Evolutionary conservation across 1,140 invertebrate species (phyloP), one percentile per base, ranked within the genome.

Genomic region (Drosophila bipectinata): DNA sequence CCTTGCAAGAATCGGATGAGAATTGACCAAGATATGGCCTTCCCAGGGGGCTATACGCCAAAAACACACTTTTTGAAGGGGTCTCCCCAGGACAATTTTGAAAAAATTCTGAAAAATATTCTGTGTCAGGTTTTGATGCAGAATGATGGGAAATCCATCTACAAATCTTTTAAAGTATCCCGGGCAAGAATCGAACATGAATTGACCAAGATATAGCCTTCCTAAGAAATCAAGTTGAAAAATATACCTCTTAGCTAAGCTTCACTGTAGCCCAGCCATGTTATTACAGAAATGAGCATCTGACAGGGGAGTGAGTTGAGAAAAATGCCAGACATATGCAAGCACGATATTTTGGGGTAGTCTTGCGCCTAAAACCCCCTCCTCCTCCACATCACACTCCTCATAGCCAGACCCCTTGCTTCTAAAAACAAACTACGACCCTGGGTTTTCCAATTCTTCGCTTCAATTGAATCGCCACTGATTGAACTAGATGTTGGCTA

Each of bases 401-500:
- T 10, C 9, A 21, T 3, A 21, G 21, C 21, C 1, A 18, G 5
- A 14, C 14, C 41, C 41, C 41, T 18, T n/a, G 14, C 14, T 10
- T 24, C 44, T 24, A 9, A 18, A 7, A 14, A 3, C 10, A 41
- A 18, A 26, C 28, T 30, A 14, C 30, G 30, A 48, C 45, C 58
- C 45, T 39, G 48, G 4, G 10, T 3, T 49, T 10, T 54, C 12
- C n/a, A 39, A 49, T 21, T 47, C 10, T 5, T 8, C 18, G 14
- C 48, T 53, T 55, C 24, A 54, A 54, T 41, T 66, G 62, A 62
- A 62, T 66, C 15, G 62, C 57, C 44, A 51, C 62, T 48, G 57
- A 62, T 66, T 63, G 58, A 49, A 62, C 62, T 66, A 63, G 44
- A 64, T 64, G 44, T 30, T 61, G 14, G 59, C 7, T 54, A 10